These are phyloP conservation scores for Cryptus armator DNA, from an alignment of 2,888 invertebrate species.

Conservation along the genomic window DNA sequence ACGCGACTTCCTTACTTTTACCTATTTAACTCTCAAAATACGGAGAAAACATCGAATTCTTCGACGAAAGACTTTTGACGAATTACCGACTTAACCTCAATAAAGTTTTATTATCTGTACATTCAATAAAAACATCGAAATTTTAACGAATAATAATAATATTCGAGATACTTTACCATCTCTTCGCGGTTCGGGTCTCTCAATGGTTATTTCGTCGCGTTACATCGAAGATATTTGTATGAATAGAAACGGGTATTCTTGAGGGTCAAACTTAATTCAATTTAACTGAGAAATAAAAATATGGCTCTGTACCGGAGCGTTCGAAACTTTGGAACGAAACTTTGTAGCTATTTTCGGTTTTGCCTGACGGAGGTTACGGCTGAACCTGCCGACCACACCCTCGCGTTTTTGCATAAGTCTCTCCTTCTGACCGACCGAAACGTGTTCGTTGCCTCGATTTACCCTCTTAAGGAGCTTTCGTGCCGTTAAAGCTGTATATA, in stretches of 20 bases:
- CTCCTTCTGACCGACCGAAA: neutral
- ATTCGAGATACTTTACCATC: neutral
- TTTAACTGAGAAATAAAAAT: constrained; percentile 8
- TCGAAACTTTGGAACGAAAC: neutral
- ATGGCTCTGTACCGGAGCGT: neutral
- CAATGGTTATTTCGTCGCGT: neutral
- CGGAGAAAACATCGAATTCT: neutral
- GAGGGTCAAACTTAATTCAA: neutral
- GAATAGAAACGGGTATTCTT: constrained; percentile 7
- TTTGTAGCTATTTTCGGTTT: constrained; percentile 5
- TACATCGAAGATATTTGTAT: neutral
- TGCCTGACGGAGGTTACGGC: neutral
- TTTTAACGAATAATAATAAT: neutral
- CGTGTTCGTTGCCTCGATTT: constrained; percentile 4
- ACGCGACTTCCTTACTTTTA: neutral
- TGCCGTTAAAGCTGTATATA: neutral
- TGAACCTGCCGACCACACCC: constrained; percentile 16
- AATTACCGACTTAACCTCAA: neutral
- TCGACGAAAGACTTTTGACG: neutral
- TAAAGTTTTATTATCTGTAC: neutral
- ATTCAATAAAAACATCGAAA: neutral
- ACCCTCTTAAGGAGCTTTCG: constrained; percentile 15
- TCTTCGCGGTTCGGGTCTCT: neutral
- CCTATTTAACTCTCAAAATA: neutral
- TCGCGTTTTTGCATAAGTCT: constrained; percentile 1